A percentile compares a stretch with the other conserved stretches of the same genome.
phyloP scores from a whole-genome alignment of 2,113 vertebrate genomes.

The Sphaerodactylus townsendi region DNA sequence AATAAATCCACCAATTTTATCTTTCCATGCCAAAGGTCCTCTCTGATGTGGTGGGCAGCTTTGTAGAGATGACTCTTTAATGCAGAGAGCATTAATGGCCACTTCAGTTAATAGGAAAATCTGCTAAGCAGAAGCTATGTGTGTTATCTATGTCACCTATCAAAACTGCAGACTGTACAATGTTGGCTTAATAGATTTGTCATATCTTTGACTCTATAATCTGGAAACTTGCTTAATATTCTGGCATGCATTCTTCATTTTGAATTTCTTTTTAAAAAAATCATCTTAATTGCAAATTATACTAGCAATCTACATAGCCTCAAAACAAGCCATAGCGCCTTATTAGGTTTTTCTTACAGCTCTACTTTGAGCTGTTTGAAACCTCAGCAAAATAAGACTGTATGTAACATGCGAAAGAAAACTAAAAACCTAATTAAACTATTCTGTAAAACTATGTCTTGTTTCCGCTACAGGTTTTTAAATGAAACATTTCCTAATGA shows the following conservation, averaged over 20 bases:
- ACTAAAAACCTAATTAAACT: slow-evolving; percentile 46
- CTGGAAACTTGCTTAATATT: neutral
- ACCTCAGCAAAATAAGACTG: neutral
- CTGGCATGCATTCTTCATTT: neutral
- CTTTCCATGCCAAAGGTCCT: neutral
- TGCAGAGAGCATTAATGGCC: neutral
- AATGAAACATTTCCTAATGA: slow-evolving; percentile 36
- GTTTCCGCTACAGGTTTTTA: slow-evolving; percentile 47
- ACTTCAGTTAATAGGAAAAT: neutral
- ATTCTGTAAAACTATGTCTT: slow-evolving; percentile 36
- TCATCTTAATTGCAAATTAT: neutral
- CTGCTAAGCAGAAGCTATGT: neutral
- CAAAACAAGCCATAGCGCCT: neutral
- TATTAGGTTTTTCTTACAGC: neutral
- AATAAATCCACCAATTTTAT: neutral
- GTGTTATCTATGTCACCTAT: neutral
- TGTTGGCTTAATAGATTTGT: neutral
- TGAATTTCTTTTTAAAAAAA: neutral
- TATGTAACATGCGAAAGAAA: slow-evolving; percentile 36
- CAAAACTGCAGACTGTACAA: neutral
- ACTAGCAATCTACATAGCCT: neutral
- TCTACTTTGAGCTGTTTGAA: neutral
- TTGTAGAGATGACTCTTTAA: neutral
- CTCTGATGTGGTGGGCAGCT: neutral
- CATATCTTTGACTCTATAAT: neutral